Base-by-base conservation (phyloP, 2,113 vertebrate genomes). In the Lutjanus erythropterus region DNA sequence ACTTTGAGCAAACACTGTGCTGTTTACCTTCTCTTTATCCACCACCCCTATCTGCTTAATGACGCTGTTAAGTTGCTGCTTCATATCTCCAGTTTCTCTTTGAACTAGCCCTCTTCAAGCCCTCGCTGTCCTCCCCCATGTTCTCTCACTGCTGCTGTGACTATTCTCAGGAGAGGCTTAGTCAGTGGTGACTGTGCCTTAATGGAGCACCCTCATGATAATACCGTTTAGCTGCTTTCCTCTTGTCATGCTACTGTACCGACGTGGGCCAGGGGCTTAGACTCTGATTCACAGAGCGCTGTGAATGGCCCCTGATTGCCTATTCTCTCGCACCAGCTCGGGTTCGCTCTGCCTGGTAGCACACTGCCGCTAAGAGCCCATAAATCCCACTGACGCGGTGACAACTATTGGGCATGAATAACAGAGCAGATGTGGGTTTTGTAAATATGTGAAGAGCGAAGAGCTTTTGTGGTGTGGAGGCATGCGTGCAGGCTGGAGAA, bases 301-400 rank as follows among this genome's bases (percentile, higher is more conserved):
- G 74, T 93, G 92, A 94, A 94, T 92, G 86, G 86, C 79, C 86
- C 80, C 87, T 94, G 93, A 94, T 94, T 94, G 92, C 91, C 91
- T 90, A 91, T 94, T 92, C 90, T 93, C 80, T 89, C 44, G n/a
- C 82, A 85, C 59, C 78, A 44, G 88, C 90, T 88, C 88, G 77
- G 77, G 84, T 83, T 90, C 35, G 69, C 84, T 81, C 61, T 82
- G 89, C 86, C 84, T 92, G 70, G 74, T 90, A 84, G 86, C 90
- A 78, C 86, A 70, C 65, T 84, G 88, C 83, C 6, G 69, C 90
- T 92, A 87, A 91, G 89, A 91, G 88, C 88, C 84, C 76, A 81
- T 86, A 88, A 92, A 92, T 89, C 90, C 89, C 87, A 80, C 84
- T 88, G 87, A 93, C 82, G 78, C 49, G 2, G 71, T 86, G 88